Conservation (phyloP, 2,797 vertebrate species). For the Pyrocephalus nanus region DNA sequence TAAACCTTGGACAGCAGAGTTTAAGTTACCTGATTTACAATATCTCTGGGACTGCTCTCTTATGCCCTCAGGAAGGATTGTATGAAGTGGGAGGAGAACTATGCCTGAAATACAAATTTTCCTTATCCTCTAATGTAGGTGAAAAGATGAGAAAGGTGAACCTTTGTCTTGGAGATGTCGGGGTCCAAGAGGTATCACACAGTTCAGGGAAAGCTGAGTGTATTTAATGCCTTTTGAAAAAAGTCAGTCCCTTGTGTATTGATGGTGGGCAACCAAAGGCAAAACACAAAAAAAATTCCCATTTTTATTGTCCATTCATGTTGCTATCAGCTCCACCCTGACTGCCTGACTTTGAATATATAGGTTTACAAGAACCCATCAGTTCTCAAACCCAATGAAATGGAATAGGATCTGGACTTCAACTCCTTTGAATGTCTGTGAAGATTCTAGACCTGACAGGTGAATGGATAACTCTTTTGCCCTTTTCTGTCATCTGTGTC, state of each 20-base stretch:
- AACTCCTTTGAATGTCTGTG: not conserved
- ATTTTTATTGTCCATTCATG: not conserved
- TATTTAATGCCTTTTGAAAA: not conserved
- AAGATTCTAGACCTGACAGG: not conserved
- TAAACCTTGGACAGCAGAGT: not conserved
- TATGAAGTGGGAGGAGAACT: not conserved
- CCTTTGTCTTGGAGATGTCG: not conserved
- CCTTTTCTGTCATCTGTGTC: not conserved
- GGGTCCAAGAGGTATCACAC: not conserved
- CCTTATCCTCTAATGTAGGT: not conserved
- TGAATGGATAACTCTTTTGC: not conserved
- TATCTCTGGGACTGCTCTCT: conserved; percentile 18
- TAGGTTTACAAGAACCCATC: not conserved
- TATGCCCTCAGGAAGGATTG: not conserved
- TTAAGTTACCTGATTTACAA: conserved; percentile 26
- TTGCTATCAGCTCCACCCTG: not conserved
- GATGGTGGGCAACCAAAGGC: not conserved
- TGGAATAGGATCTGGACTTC: not conserved
- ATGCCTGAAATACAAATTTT: not conserved
- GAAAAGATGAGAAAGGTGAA: conserved; percentile 21
- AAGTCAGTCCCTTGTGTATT: not conserved
- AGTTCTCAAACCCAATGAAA: not conserved
- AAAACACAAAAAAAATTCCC: not conserved
- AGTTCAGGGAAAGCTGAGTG: not conserved
- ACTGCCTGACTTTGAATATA: not conserved